phyloP scores from a whole-genome alignment of 2,113 vertebrate genomes.

The Phalacrocorax brasilianus region DNA sequence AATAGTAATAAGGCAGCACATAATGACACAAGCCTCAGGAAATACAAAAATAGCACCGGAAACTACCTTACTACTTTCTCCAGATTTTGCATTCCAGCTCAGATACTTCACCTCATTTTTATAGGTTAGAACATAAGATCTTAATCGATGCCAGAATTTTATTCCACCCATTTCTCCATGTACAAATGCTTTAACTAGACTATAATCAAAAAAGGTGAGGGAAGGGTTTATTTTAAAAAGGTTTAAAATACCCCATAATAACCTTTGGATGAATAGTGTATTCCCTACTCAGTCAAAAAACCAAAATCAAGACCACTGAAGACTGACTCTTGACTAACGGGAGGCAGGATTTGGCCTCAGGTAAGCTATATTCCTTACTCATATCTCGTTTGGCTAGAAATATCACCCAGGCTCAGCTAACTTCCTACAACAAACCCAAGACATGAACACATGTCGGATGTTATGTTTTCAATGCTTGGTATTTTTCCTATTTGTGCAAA shows the following conservation, averaged over 20 bases:
- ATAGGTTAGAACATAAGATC: conserved; percentile 10
- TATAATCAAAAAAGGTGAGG: background rate
- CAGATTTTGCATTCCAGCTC: conserved; percentile 49
- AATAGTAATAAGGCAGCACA: conserved; percentile 15
- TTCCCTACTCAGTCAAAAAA: background rate
- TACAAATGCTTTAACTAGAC: background rate
- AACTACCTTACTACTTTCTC: conserved; percentile 33
- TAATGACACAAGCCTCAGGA: conserved; percentile 33
- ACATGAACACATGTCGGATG: background rate
- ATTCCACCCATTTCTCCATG: background rate
- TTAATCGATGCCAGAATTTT: background rate
- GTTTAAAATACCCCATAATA: background rate
- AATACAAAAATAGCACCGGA: conserved; percentile 38
- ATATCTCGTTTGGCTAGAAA: background rate
- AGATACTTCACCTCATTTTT: conserved; percentile 36
- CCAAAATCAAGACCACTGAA: background rate
- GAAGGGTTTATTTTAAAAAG: background rate
- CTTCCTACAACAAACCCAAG: background rate
- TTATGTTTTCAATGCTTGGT: background rate
- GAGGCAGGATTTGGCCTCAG: background rate
- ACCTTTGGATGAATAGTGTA: background rate
- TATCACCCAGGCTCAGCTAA: background rate
- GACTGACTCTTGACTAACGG: background rate
- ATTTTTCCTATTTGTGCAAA: conserved; percentile 46
- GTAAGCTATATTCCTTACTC: background rate